Percentiles rank a stretch among this genome's conserved stretches.
These are phyloP conservation scores for Agrochola macilenta DNA, from an alignment of 2,888 invertebrate genomes.

Conservation along the genomic window DNA sequence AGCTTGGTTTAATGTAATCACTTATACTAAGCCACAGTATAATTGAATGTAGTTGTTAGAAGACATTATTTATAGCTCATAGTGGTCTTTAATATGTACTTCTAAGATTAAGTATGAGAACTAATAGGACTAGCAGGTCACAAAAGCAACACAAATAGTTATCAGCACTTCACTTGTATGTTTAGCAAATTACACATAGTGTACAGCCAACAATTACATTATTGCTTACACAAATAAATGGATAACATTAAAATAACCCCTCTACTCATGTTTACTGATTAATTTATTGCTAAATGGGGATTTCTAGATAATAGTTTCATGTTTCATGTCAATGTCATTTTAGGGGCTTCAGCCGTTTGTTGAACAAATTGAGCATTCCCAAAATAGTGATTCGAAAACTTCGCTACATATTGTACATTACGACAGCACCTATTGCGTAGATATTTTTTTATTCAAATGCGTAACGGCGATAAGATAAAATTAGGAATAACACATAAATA, in stretches of 20 bases:
- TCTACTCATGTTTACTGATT: neutral
- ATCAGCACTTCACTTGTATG: neutral
- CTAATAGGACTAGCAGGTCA: neutral
- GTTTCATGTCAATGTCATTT: conserved; percentile 9
- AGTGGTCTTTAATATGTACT: neutral
- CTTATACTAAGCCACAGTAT: too few relatives aligned
- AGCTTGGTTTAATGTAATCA: neutral
- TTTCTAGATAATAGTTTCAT: neutral
- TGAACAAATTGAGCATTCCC: conserved; percentile 23
- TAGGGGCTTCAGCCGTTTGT: conserved; percentile 11
- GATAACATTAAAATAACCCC: neutral
- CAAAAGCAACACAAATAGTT: neutral
- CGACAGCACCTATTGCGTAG: conserved; percentile 44
- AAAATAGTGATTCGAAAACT: conserved; percentile 48
- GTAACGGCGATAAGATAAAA: conserved; percentile 36
- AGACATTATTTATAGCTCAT: neutral
- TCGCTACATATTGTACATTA: conserved; percentile 16
- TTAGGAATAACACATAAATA: conserved; percentile 1
- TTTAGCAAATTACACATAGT: neutral
- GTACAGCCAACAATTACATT: neutral
- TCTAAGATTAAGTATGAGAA: neutral
- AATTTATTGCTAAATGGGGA: neutral
- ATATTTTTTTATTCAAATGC: conserved; percentile 25
- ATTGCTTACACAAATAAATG: neutral
- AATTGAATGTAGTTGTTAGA: neutral